These are phyloP conservation scores for Oligia latruncula DNA, from an alignment of 2,888 invertebrate genomes.

Conservation along the genomic window DNA sequence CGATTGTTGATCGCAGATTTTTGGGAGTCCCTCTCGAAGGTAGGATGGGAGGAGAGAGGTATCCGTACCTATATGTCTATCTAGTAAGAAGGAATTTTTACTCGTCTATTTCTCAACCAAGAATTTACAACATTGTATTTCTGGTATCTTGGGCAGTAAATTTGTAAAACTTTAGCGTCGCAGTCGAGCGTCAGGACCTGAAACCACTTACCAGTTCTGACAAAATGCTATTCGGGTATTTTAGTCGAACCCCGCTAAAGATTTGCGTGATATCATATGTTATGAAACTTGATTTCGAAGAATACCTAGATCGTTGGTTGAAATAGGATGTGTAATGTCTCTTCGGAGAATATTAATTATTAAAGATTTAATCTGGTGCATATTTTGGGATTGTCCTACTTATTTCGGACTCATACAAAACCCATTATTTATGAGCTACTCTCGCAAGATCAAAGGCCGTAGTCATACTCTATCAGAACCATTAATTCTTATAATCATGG, in stretches of 20 bases:
- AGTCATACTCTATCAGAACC: background rate
- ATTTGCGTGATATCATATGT: background rate
- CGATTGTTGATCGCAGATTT: constrained; percentile 62
- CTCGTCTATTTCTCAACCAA: background rate
- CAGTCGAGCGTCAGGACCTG: background rate
- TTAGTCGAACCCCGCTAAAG: background rate
- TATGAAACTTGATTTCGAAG: background rate
- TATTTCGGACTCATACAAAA: background rate
- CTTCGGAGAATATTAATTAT: background rate
- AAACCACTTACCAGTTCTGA: background rate
- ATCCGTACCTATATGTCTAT: background rate
- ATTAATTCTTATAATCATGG: constrained; percentile 5
- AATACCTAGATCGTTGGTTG: background rate
- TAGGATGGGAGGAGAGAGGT: background rate
- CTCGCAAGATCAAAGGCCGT: background rate
- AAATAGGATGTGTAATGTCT: background rate
- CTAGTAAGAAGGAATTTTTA: background rate
- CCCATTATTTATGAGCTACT: background rate
- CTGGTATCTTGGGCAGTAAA: background rate
- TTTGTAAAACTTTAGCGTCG: background rate
- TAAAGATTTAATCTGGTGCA: background rate
- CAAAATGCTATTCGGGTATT: background rate
- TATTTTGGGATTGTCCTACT: background rate
- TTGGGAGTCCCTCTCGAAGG: constrained; percentile 31
- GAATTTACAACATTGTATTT: background rate